Evolutionary conservation across 2,797 vertebrate species (phyloP), one percentile per base, ranked within the genome.

Genomic region (Gadopsis bispinosus): DNA sequence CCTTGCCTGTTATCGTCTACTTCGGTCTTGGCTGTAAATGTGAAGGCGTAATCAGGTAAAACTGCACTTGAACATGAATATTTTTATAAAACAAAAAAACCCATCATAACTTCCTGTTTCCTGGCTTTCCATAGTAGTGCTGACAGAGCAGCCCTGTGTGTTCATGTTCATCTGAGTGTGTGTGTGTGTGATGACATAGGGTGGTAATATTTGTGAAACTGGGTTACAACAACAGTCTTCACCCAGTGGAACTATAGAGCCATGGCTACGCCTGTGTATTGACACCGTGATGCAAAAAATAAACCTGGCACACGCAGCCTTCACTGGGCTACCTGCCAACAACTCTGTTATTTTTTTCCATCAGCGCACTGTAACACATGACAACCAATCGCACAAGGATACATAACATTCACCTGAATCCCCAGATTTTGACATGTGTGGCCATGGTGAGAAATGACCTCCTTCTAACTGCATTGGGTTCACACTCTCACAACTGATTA

Each of bases 191-290:
- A 35, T 73, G 66, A 81, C 64, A 72, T 6, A n/a, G 22, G 0
- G 31, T 13, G 39, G 62, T 26, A 67, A 75, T 39, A 71, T 68
- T 54, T 70, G 69, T 70, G 53, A 78, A 76, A 75, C 41, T 61
- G 51, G 71, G 48, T 53, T 67, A 84, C 51, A 73, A 82, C 51
- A 73, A 68, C 37, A 78, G 58, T 63, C 56, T 83, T 39, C 45
- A 54, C 74, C 54, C 60, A 41, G 37, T 73, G 50, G 75, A 74
- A 75, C 67, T 66, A 75, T 41, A 71, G 71, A 77, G 73, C 39
- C 76, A 84, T 77, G 86, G 79, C 83, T 87, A 86, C 86, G 73
- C 88, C 77, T 78, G 87, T 86, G 85, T 78, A 79, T 71, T 75
- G 43, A 75, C 73, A 54, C 67, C 48, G 19, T 29, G 69, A 68